Conservation (phyloP, 2,888 invertebrate species). For the Hyalella azteca region DNA sequence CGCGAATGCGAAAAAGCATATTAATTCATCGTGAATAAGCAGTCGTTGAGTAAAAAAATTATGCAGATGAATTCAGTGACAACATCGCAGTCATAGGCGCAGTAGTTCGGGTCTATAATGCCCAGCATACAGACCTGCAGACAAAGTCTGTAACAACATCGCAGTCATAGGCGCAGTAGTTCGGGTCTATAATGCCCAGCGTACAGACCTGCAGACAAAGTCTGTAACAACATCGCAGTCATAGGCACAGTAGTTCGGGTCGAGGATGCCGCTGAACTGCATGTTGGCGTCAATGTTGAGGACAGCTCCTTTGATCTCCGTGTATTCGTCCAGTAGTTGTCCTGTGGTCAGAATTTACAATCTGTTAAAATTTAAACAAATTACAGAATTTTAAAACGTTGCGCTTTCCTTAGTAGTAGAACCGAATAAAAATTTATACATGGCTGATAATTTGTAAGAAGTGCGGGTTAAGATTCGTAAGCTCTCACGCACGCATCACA, state of each 20-base stretch:
- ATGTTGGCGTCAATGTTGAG: slow-evolving; percentile 33
- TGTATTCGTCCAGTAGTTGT: slow-evolving; percentile 39
- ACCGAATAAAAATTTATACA: too few species aligned
- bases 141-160: slow-evolving; percentile 39
- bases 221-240: slow-evolving; percentile 38
- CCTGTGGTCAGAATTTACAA: not conserved
- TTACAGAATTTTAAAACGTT: too few species aligned
- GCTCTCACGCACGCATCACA: too few species aligned
- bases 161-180: slow-evolving; percentile 47
- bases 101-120: slow-evolving; percentile 25
- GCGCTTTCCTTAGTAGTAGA: too few species aligned
- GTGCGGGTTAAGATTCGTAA: too few species aligned
- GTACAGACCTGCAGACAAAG: slow-evolving; percentile 46
- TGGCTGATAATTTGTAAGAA: too few species aligned
- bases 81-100: slow-evolving; percentile 48
- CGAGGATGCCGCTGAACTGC: not conserved
- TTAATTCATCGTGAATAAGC: too few species aligned
- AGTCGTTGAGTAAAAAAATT: too few species aligned
- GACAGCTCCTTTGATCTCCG: slow-evolving; percentile 28
- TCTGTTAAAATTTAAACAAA: too few species aligned
- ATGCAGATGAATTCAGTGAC: slow-evolving; percentile 43
- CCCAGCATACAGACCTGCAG: slow-evolving; percentile 41
- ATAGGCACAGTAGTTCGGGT: slow-evolving; percentile 44
- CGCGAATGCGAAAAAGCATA: too few species aligned
- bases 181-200: not conserved